Conservation (phyloP, 1,140 invertebrate species). For the Megathymus violae region DNA sequence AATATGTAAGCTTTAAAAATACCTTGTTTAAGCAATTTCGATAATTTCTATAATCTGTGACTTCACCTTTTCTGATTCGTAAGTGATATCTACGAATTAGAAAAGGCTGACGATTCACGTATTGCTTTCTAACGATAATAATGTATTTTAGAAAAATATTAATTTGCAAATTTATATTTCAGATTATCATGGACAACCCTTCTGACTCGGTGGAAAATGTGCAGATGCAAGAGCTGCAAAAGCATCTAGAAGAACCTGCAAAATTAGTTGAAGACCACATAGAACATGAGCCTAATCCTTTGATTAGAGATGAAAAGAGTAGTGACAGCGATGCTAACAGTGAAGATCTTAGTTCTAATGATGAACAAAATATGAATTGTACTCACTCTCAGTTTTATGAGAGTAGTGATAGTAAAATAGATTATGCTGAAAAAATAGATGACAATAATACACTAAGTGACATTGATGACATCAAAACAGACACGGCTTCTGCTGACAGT, state of each 20-base stretch:
- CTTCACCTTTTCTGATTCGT: too few relatives aligned
- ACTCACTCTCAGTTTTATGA: conserved; percentile 80
- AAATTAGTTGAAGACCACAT: conserved; percentile 43
- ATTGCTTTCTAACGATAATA: too few relatives aligned
- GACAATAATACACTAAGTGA: conserved; percentile 81
- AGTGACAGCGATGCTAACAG: conserved; percentile 74
- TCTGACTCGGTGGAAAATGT: conserved; percentile 16
- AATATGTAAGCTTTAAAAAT: too few relatives aligned
- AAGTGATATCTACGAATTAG: too few relatives aligned
- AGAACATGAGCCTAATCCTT: conserved; percentile 53
- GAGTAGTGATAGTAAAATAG: conserved; percentile 77
- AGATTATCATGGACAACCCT: conserved; percentile 48
- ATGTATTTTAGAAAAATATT: neutral
- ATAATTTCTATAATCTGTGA: too few relatives aligned
- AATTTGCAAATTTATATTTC: conserved; percentile 37
- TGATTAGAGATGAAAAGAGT: conserved; percentile 66
- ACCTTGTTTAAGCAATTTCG: too few relatives aligned
- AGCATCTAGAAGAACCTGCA: conserved; percentile 39
- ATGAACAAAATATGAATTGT: conserved; percentile 72
- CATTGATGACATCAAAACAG: conserved; percentile 82
- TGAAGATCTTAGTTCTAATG: conserved; percentile 70
- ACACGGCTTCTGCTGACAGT: conserved; percentile 80
- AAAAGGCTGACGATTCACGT: too few relatives aligned
- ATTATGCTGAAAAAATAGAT: conserved; percentile 78
- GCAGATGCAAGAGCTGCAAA: conserved; percentile 21